A percentile compares a stretch with the other conserved stretches of the same genome.
These are phyloP conservation scores for Mnemiopsis leidyi DNA, from an alignment of 37 sponge, comb jelly and placozoan genomes.

Conservation along the genomic window DNA sequence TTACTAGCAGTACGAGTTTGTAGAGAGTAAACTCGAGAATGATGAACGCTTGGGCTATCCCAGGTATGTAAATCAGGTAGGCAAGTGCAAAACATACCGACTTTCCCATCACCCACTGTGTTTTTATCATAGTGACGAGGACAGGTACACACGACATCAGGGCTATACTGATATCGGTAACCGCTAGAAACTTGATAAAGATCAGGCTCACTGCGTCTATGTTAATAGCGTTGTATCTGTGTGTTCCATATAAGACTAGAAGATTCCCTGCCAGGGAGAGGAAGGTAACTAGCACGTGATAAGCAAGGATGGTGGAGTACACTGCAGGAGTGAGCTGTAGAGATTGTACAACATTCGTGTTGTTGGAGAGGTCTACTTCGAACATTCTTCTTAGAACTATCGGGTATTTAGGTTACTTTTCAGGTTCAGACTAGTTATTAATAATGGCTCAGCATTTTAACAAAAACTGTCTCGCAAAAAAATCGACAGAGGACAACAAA, in stretches of 20 bases:
- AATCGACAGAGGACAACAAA: too few relatives aligned
- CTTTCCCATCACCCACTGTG: background rate
- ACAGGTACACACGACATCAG: background rate
- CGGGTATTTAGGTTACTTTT: too few relatives aligned
- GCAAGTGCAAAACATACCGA: background rate
- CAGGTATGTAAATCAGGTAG: background rate
- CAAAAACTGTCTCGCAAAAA: too few relatives aligned
- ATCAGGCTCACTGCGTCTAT: background rate
- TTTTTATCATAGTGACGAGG: background rate
- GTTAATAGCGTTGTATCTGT: background rate
- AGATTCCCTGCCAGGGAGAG: background rate
- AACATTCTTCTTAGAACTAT: background rate
- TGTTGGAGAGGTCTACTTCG: background rate
- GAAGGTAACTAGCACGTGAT: background rate
- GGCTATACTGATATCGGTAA: background rate
- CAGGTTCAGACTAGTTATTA: too few relatives aligned
- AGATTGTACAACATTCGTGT: background rate
- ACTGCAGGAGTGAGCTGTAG: background rate
- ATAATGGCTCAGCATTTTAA: too few relatives aligned
- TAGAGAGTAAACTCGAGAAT: background rate
- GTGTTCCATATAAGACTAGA: background rate
- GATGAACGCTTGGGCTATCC: background rate
- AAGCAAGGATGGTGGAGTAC: background rate
- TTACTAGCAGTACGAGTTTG: background rate
- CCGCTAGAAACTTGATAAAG: background rate